These are phyloP conservation scores for Synanthedon tipuliformis DNA, from an alignment of 2,888 invertebrate species.

Conservation along the genomic window DNA sequence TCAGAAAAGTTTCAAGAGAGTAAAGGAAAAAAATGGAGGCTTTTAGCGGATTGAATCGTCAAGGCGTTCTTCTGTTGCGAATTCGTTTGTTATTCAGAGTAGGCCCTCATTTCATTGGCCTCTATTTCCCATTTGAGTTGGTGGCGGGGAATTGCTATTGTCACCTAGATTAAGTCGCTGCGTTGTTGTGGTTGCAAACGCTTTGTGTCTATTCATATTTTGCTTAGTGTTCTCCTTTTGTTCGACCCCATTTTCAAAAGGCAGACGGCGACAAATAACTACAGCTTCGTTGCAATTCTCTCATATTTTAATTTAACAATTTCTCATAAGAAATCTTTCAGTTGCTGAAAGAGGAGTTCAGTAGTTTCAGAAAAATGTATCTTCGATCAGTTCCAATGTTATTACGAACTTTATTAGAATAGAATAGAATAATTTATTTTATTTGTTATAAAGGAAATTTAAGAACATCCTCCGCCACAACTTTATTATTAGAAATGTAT, in stretches of 20 bases:
- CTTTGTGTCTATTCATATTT: not conserved
- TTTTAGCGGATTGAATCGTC: slow-evolving; percentile 42
- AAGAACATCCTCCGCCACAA: no score
- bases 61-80: slow-evolving; percentile 19
- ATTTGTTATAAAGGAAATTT: no score
- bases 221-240: not conserved
- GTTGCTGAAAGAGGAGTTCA: no score
- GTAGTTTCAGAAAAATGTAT: no score
- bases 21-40: slow-evolving; percentile 8
- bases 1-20: not conserved
- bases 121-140: not conserved
- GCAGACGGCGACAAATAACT: no score
- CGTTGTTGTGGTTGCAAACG: not conserved
- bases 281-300: no score
- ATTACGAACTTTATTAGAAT: no score
- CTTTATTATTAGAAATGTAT: no score
- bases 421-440: no score
- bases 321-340: not conserved
- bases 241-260: no score
- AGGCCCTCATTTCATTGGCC: not conserved
- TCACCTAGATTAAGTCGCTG: not conserved
- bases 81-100: slow-evolving; percentile 9
- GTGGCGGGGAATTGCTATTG: not conserved
- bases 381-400: no score
- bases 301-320: not conserved